Conservation (phyloP, 2,797 vertebrate species). For the Hippopotamyrus pictus region DNA sequence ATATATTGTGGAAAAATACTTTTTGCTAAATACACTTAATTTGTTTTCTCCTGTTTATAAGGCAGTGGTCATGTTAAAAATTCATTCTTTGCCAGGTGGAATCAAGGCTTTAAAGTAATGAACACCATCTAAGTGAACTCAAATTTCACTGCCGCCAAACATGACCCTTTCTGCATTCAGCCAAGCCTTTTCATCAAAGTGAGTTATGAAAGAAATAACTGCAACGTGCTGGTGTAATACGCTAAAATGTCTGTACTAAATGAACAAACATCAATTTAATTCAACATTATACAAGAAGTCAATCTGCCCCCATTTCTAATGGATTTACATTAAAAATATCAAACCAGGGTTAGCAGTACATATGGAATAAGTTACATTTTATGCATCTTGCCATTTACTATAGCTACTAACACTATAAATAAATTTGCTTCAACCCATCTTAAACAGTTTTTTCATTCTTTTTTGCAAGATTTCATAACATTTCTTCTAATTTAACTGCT, state of each 20-base stretch:
- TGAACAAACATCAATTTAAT: background rate
- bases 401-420: background rate
- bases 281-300: background rate
- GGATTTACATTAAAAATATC: background rate
- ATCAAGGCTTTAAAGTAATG: background rate
- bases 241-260: background rate
- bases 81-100: background rate
- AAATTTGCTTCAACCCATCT: background rate
- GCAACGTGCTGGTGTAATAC: background rate
- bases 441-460: background rate
- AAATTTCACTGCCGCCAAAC: background rate
- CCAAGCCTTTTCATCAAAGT: background rate
- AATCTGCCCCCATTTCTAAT: background rate
- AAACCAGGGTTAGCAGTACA: background rate
- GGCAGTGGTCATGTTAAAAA: background rate
- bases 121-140: background rate
- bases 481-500: background rate
- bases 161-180: background rate
- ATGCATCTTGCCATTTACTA: background rate
- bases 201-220: background rate
- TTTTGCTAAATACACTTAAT: background rate
- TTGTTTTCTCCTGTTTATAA: background rate
- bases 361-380: background rate
- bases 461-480: background rate
- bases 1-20: background rate